A percentile compares a stretch with the other conserved stretches of the same genome.
Evolutionary conservation across 1,140 invertebrate species (phyloP).

Genomic region (Saccostrea echinata): DNA sequence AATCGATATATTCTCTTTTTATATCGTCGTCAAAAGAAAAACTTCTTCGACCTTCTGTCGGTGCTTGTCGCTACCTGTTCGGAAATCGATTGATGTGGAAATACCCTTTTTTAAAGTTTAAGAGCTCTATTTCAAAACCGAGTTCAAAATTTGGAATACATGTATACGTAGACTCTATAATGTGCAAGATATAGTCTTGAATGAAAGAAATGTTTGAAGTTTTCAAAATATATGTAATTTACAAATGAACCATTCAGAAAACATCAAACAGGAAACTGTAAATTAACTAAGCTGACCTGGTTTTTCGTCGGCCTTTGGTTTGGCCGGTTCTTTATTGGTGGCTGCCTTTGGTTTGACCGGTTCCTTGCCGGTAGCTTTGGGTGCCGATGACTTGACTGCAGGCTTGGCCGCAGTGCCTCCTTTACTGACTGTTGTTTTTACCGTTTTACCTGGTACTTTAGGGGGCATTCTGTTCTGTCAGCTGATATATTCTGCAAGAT

Average conservation of each 20-base stretch:
- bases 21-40: background rate
- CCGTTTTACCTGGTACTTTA: background rate
- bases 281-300: background rate
- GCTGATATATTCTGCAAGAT: background rate
- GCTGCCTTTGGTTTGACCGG: background rate
- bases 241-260: background rate
- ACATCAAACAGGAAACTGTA: background rate
- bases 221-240: too few relatives aligned
- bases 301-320: background rate
- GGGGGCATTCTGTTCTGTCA: background rate
- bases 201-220: too few relatives aligned
- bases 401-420: background rate
- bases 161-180: background rate
- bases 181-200: background rate
- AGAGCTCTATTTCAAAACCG: background rate
- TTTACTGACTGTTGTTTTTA: background rate
- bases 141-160: background rate
- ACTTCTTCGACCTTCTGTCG: background rate
- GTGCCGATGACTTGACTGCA: background rate
- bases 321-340: background rate
- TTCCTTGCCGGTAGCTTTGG: background rate
- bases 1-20: constrained; percentile 1
- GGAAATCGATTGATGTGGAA: constrained; percentile 20
- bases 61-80: background rate
- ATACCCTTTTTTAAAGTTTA: background rate